Conservation (phyloP, 2,113 vertebrate genomes). For the Zosterops pallidus region DNA sequence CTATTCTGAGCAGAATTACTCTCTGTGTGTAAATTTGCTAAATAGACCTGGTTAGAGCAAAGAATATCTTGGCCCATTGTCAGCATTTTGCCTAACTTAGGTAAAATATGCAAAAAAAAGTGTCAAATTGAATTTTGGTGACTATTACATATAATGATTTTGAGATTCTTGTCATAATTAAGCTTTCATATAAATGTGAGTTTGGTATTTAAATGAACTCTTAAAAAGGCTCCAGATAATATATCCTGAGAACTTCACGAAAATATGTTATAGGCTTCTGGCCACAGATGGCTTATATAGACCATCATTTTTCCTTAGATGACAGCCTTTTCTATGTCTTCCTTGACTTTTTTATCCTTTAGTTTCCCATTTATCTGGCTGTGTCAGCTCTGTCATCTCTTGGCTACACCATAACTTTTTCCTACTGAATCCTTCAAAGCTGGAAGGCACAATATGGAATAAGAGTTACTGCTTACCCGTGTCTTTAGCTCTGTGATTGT, state of each 20-base stretch:
- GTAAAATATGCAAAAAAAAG: background rate
- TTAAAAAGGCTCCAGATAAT: background rate
- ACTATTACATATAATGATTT: background rate
- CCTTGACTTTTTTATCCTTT: background rate
- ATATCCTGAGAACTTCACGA: background rate
- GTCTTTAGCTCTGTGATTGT: background rate
- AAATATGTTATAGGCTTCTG: background rate
- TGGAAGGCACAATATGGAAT: background rate
- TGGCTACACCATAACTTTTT: constrained; percentile 1
- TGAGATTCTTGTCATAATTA: background rate
- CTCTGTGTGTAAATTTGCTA: background rate
- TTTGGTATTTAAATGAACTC: background rate
- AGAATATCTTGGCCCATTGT: background rate
- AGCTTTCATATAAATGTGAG: background rate
- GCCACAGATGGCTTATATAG: background rate
- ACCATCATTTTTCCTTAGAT: background rate
- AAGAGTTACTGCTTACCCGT: background rate
- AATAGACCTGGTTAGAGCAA: background rate
- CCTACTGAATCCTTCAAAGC: background rate
- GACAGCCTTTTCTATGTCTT: background rate
- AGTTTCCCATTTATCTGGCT: background rate
- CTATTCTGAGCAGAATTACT: background rate
- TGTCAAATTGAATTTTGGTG: background rate
- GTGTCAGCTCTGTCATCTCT: background rate
- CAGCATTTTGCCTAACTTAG: background rate